These are phyloP conservation scores for Scarus forsteni DNA, from an alignment of 2,797 vertebrate genomes.

Conservation along the genomic window DNA sequence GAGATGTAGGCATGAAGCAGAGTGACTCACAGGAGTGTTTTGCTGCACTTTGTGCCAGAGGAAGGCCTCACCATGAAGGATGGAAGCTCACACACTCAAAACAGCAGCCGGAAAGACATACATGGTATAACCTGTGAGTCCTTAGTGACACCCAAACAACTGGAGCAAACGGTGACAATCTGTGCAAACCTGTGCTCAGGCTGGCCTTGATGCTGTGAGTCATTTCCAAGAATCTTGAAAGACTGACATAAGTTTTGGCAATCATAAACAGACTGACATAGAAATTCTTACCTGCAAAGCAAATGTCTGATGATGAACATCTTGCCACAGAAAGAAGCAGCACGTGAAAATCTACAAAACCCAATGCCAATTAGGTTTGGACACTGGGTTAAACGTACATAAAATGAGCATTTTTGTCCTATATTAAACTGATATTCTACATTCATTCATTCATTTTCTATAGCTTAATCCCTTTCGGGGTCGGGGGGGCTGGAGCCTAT, in stretches of 20 bases:
- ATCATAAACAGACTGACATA: not conserved
- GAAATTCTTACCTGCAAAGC: not conserved
- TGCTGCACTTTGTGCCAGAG: conserved; percentile 47
- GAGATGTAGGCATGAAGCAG: conserved; percentile 50
- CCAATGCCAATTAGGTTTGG: too few relatives aligned
- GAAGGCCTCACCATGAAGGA: conserved; percentile 56
- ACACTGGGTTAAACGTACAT: too few relatives aligned
- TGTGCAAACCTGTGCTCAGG: not conserved
- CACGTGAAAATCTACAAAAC: too few relatives aligned
- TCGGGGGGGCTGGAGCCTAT: too few relatives aligned
- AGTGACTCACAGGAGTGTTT: conserved; percentile 68
- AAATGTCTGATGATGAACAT: not conserved
- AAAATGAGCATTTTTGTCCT: too few relatives aligned
- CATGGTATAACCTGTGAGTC: conserved; percentile 67
- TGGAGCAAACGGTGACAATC: conserved; percentile 9
- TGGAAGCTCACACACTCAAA: conserved; percentile 23
- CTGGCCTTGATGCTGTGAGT: conserved; percentile 35
- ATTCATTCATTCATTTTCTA: too few relatives aligned
- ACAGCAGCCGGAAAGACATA: conserved; percentile 72
- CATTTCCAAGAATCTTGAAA: conserved; percentile 8
- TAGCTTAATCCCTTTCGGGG: too few relatives aligned
- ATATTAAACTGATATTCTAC: too few relatives aligned
- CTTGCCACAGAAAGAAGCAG: too few relatives aligned
- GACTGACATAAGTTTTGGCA: conserved; percentile 3
- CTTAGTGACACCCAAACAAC: conserved; percentile 38